These are phyloP conservation scores for Sander vitreus DNA, from an alignment of 2,113 vertebrate species.

Conservation along the genomic window DNA sequence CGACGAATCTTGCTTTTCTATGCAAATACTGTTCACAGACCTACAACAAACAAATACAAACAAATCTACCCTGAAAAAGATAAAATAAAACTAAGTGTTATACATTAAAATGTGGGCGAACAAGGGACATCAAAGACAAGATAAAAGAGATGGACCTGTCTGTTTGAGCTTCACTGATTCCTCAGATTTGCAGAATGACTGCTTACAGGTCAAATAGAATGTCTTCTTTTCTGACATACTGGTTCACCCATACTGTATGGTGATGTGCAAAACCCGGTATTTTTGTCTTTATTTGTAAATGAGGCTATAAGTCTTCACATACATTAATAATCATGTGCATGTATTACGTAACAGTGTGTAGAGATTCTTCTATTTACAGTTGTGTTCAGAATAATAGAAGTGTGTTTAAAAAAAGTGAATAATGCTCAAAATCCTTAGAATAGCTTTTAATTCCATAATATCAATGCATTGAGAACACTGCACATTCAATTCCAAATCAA, in stretches of 20 bases:
- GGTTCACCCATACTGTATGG: not conserved
- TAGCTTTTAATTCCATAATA: no score
- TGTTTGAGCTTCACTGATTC: conserved; percentile 29
- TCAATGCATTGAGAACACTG: no score
- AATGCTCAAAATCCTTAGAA: no score
- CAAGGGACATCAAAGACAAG: conserved; percentile 48
- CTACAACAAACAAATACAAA: conserved; percentile 41
- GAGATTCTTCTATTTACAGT: not conserved
- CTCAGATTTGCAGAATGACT: not conserved
- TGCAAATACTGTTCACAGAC: conserved; percentile 49
- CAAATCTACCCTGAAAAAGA: conserved; percentile 27
- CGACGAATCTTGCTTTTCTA: conserved; percentile 40
- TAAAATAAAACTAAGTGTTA: conserved; percentile 21
- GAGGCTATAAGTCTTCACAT: not conserved
- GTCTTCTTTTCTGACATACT: not conserved
- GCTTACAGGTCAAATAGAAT: conserved; percentile 28
- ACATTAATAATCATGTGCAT: not conserved
- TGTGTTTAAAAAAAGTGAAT: no score
- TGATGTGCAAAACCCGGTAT: not conserved
- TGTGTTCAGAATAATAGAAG: no score
- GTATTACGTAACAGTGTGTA: not conserved
- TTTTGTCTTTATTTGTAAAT: not conserved
- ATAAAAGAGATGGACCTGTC: conserved; percentile 40
- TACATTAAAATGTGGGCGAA: conserved; percentile 40
- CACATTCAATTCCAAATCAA: no score